Conservation (phyloP, 2,797 vertebrate species). For the Gymnothorax javanicus region DNA sequence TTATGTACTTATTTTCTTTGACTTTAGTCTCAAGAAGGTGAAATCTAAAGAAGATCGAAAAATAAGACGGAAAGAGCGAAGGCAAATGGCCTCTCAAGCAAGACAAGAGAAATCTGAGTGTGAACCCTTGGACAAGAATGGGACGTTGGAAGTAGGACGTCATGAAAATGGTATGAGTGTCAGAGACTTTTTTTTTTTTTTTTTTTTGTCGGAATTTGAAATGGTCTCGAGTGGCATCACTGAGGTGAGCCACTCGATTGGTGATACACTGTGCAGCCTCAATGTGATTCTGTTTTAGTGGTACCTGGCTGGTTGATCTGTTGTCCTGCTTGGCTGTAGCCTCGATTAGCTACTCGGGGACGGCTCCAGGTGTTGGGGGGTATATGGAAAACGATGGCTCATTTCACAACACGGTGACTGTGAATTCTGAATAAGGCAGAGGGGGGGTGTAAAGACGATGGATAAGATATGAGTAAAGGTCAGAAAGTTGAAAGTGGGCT, state of each 20-base stretch:
- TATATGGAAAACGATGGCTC: background rate
- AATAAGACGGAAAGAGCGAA: slow-evolving; percentile 68
- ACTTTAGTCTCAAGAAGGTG: slow-evolving; percentile 79
- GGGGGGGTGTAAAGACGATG: background rate
- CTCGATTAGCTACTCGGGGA: background rate
- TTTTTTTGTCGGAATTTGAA: background rate
- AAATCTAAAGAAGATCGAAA: slow-evolving; percentile 81
- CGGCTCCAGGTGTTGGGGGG: background rate
- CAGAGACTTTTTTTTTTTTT: background rate
- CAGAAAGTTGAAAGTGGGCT: too few relatives aligned
- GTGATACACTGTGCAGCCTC: background rate
- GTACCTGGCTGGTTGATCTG: background rate
- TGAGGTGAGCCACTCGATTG: background rate
- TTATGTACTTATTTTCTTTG: background rate
- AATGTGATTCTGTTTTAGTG: background rate
- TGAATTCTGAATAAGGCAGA: background rate
- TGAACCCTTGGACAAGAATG: slow-evolving; percentile 34
- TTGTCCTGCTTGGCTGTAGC: background rate
- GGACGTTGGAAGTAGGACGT: background rate
- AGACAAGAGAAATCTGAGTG: slow-evolving; percentile 35
- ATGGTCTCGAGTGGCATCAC: background rate
- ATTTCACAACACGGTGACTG: background rate
- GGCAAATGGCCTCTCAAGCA: slow-evolving; percentile 56
- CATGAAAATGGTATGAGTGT: slow-evolving; percentile 58
- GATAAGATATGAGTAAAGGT: too few relatives aligned